Conservation (phyloP, 1,140 invertebrate genomes). For the Drosophila mojavensis region DNA sequence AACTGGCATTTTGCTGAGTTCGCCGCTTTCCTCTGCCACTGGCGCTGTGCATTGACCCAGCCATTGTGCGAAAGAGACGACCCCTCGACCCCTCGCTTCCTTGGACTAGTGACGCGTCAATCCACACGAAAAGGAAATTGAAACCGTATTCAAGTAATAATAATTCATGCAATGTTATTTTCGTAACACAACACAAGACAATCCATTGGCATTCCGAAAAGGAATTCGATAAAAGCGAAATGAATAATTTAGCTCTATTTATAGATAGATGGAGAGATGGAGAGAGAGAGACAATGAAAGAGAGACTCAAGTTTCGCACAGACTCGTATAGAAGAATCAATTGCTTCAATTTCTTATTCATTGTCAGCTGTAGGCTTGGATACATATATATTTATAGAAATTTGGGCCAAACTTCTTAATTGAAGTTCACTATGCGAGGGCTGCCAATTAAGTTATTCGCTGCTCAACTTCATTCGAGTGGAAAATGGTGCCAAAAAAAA, state of each 20-base stretch:
- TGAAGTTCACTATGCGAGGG: background rate
- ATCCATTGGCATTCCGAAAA: constrained; percentile 22
- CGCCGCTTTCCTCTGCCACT: constrained; percentile 27
- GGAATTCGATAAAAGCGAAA: constrained; percentile 41
- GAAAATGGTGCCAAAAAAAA: background rate
- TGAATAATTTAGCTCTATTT: constrained; percentile 35
- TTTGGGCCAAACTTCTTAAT: constrained; percentile 7
- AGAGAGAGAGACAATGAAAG: background rate
- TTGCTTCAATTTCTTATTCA: constrained; percentile 7
- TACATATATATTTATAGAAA: background rate
- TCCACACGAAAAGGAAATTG: constrained; percentile 44
- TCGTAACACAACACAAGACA: constrained; percentile 26
- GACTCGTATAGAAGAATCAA: constrained; percentile 5
- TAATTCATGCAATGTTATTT: constrained; percentile 57
- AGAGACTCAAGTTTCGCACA: background rate
- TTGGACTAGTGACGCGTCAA: background rate
- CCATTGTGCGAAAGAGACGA: constrained; percentile 19
- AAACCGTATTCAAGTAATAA: constrained; percentile 51
- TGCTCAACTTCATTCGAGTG: background rate
- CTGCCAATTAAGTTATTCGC: background rate
- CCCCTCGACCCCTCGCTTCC: background rate
- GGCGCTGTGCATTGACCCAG: constrained; percentile 46
- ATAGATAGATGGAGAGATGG: background rate
- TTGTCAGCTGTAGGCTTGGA: background rate
- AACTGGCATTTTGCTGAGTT: constrained; percentile 48